Evolutionary conservation across 1,140 invertebrate genomes (phyloP), one percentile per base, ranked within the genome.

Genomic region (Leptinotarsa lineolata): DNA sequence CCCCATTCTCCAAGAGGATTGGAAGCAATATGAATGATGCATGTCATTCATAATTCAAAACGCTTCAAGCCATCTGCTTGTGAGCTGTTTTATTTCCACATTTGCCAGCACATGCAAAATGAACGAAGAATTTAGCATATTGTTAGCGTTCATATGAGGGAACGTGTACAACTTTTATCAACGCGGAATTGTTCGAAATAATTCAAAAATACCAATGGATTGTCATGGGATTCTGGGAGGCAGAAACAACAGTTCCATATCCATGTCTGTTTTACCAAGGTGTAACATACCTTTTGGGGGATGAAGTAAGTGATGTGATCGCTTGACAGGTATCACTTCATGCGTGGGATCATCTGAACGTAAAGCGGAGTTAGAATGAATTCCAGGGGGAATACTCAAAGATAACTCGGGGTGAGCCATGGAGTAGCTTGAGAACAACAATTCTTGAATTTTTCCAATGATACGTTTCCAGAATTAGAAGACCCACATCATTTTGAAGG

Each of bases 81-180:
- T 3, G 58, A 18, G 16, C 58, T 59, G 20, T 59, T 63, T 63
- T 13, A 63, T 63, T 63, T 63, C 11, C 60, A 63, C 22, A 63
- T 63, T 16, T 63, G 60, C 60, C 60, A 22, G 20, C 20, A 24
- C 15, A 22, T 63, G 60, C 11, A 63, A 63, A 63, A 63, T 63
- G 22, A 63, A 63, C 20, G 60, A 24, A 63, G 60, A 24, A 18
- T 63, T 63, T 63, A 22, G 60, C 60, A 63, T 63, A 63, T 63
- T 63, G 60, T 63, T 24, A 15, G 20, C 20, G 20, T 18, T n/a
- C 60, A 20, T 63, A 12, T 16, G 22, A 22, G 60, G 60, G 20
- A 15, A 63, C 20, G 11, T 63, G 12, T 63, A 63, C 60, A 22
- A 63, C 60, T 63, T 63, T 24, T 20, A 15, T 63, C 13, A 63